Base-by-base conservation (phyloP, 2,113 vertebrate genomes). In the Guaruba guarouba region DNA sequence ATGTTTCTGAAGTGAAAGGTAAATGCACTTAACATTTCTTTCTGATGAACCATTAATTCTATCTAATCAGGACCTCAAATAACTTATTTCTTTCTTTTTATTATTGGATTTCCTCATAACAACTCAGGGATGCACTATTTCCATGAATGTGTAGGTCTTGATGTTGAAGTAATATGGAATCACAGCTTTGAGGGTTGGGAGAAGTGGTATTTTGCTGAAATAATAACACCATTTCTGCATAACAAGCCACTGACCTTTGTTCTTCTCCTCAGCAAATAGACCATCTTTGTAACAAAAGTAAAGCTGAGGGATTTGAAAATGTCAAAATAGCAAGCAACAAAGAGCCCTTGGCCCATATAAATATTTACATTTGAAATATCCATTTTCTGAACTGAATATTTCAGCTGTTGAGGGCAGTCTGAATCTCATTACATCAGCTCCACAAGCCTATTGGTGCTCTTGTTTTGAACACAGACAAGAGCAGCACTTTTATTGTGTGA, bases 301-400 rank as follows among this genome's bases (percentile, higher is more conserved):
- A 97, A 75, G 74, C 83, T 80, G 73, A 92, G 62, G 70, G 89
- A 93, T 95, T 93, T 97, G 43, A 63, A 97, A 96, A 96, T 96
- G 73, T 94, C 95, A 97, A 92, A 95, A 88, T 71, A 68, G 80
- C 64, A 94, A 88, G 86, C 39, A 97, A 97, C 35, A 92, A 92
- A 92, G 80, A 92, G 52, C 82, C 75, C 87, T 96, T 83, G 96
- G 92, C 93, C 61, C 80, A 74, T 96, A 96, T 94, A 97, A 97
- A 97, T 96, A 96, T 98, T 97, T 97, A 97, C 86, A 91, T 95
- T 90, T 96, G 87, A 96, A 83, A 96, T 91, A 95, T 84, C 96
- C 93, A 95, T 97, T 96, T 95, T 59, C 92, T 91, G 84, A 68
- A 93, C 84, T 76, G 85, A 90, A 88, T 82, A 94, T 92, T 96